Percentiles rank a stretch among this genome's conserved stretches.
These are phyloP conservation scores for Corydoras sp. DNA, from an alignment of 2,113 vertebrate genomes.

Conservation along the genomic window DNA sequence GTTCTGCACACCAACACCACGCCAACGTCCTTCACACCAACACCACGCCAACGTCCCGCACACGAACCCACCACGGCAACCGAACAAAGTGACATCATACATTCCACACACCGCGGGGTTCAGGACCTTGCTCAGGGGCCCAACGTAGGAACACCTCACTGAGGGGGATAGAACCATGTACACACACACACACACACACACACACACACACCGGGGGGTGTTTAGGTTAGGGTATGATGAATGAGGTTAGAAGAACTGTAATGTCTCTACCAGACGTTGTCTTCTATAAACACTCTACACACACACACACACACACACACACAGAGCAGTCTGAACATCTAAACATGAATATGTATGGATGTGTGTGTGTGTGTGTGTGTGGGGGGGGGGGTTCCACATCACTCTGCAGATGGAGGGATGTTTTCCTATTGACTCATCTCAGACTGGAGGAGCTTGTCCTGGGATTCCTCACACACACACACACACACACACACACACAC, in stretches of 20 bases:
- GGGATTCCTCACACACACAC: constrained; percentile 27
- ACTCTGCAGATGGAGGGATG: constrained; percentile 32
- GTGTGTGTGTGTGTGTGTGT: constrained; percentile 12
- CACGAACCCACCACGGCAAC: too few species aligned
- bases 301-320: constrained; percentile 17
- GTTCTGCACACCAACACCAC: too few species aligned
- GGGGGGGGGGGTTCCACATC: not conserved
- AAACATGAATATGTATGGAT: too few species aligned
- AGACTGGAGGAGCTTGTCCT: constrained; percentile 31
- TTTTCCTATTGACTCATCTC: constrained; percentile 47
- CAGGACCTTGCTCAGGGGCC: too few species aligned
- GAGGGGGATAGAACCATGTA: too few species aligned
- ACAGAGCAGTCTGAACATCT: not conserved
- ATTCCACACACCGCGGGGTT: too few species aligned
- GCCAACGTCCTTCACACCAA: too few species aligned
- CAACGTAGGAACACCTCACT: too few species aligned
- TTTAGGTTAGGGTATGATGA: constrained; percentile 30
- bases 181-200: too few species aligned
- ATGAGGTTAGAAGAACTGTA: constrained; percentile 18
- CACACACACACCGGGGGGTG: constrained; percentile 5
- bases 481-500: constrained; percentile 5
- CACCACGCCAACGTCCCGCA: too few species aligned
- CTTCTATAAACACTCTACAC: constrained; percentile 20
- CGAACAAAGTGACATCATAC: too few species aligned
- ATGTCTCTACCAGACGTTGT: constrained; percentile 30